Conservation (phyloP, 2,797 vertebrate species). For the Pygocentrus nattereri region DNA sequence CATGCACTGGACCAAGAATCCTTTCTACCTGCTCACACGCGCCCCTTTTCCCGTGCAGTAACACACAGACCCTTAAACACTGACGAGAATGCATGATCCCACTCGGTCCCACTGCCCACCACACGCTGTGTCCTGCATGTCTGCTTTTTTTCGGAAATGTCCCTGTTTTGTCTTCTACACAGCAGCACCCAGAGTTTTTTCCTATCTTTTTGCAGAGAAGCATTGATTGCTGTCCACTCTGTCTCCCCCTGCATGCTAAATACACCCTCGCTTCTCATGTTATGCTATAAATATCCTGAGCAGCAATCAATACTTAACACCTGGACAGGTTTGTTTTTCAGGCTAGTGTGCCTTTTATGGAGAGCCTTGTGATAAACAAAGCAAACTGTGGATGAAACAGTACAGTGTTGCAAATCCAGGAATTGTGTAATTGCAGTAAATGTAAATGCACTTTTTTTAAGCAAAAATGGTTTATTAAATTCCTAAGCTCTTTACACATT, state of each 20-base stretch:
- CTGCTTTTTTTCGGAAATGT: background rate
- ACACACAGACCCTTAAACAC: background rate
- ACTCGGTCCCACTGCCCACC: background rate
- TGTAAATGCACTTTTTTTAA: background rate
- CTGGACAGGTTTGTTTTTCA: slow-evolving; percentile 1
- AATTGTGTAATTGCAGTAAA: background rate
- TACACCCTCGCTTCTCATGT: background rate
- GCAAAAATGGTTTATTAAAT: too few species aligned
- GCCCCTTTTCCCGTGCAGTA: background rate
- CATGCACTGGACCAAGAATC: background rate
- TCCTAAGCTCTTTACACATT: too few species aligned
- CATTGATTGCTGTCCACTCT: background rate
- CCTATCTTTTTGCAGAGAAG: background rate
- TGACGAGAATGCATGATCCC: background rate
- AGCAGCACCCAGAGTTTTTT: background rate
- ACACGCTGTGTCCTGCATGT: slow-evolving; percentile 17
- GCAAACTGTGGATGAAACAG: background rate
- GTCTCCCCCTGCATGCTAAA: slow-evolving; percentile 14
- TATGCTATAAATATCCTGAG: slow-evolving; percentile 5
- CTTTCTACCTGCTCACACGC: background rate
- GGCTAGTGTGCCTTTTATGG: background rate
- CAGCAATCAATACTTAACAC: background rate
- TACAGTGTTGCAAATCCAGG: background rate
- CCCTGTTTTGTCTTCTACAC: background rate
- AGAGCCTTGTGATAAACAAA: background rate